phyloP scores from a whole-genome alignment of 1,140 invertebrate genomes.

The Zaprionus capensis region DNA sequence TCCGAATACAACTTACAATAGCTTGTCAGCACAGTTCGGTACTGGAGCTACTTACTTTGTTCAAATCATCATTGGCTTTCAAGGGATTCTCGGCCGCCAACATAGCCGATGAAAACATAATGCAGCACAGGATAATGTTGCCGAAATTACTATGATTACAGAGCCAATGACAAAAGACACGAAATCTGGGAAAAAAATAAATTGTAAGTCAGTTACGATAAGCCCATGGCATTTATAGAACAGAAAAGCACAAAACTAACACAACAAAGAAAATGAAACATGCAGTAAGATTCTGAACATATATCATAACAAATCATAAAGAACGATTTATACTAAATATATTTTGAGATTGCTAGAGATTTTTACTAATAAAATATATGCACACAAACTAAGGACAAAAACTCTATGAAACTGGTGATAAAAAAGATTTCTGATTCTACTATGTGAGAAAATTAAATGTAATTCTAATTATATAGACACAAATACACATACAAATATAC shows the following conservation, averaged over 20 bases:
- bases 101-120: slow-evolving; percentile 99
- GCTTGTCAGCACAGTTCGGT: slow-evolving; percentile 6
- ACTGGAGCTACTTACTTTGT: slow-evolving; percentile 76
- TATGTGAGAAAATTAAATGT: slow-evolving; percentile 1
- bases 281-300: slow-evolving; percentile 38
- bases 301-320: slow-evolving; percentile 13
- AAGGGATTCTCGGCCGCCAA: slow-evolving; percentile 99
- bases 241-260: background rate
- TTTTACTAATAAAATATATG: slow-evolving; percentile 26
- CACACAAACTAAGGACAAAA: slow-evolving; percentile 27
- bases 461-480: slow-evolving; percentile 36
- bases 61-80: slow-evolving; percentile 87
- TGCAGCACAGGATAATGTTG: slow-evolving; percentile 98
- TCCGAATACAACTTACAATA: slow-evolving; percentile 17
- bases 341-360: slow-evolving; percentile 1
- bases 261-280: slow-evolving; percentile 30
- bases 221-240: background rate
- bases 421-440: slow-evolving; percentile 19
- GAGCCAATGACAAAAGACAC: slow-evolving; percentile 97
- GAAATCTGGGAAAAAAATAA: slow-evolving; percentile 89
- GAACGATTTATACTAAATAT: slow-evolving; percentile 34
- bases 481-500: slow-evolving; percentile 38
- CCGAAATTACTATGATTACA: slow-evolving; percentile 98
- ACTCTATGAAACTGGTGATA: slow-evolving; percentile 17
- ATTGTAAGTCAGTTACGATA: background rate